phyloP scores from a whole-genome alignment of 2,888 invertebrate genomes.

The Limenitis camilla region DNA sequence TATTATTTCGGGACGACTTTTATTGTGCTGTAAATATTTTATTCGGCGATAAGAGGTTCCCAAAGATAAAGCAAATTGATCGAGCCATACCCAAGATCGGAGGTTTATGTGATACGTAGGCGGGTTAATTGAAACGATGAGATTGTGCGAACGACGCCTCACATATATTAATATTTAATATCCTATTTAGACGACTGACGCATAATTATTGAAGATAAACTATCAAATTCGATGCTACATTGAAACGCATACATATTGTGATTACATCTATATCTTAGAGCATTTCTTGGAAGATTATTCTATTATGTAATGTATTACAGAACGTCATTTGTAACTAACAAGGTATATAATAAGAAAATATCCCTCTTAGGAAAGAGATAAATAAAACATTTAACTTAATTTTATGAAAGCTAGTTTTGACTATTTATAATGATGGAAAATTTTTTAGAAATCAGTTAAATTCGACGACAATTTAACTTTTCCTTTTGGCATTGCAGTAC shows the following conservation, averaged over 20 bases:
- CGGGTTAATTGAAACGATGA: slow-evolving; percentile 58
- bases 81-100: slow-evolving; percentile 30
- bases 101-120: slow-evolving; percentile 60
- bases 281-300: slow-evolving; percentile 7
- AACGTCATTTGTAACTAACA: no score
- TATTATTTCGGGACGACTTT: slow-evolving; percentile 63
- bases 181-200: slow-evolving; percentile 44
- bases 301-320: no score
- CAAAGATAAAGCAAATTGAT: slow-evolving; percentile 70
- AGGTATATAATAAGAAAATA: no score
- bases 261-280: slow-evolving; percentile 12
- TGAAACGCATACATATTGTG: slow-evolving; percentile 13
- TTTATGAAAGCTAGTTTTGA: no score
- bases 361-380: no score
- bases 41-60: slow-evolving; percentile 58
- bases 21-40: slow-evolving; percentile 72
- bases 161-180: slow-evolving; percentile 59
- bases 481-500: no score
- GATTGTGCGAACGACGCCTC: slow-evolving; percentile 55
- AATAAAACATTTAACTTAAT: no score
- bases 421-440: no score
- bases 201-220: slow-evolving; percentile 22
- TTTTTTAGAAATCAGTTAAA: no score
- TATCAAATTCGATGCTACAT: slow-evolving; percentile 11
- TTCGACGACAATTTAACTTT: no score